Percentiles rank a stretch among this genome's conserved stretches.
Evolutionary conservation across 1,140 invertebrate species (phyloP).

Genomic region (Ptiloglossa arizonensis): DNA sequence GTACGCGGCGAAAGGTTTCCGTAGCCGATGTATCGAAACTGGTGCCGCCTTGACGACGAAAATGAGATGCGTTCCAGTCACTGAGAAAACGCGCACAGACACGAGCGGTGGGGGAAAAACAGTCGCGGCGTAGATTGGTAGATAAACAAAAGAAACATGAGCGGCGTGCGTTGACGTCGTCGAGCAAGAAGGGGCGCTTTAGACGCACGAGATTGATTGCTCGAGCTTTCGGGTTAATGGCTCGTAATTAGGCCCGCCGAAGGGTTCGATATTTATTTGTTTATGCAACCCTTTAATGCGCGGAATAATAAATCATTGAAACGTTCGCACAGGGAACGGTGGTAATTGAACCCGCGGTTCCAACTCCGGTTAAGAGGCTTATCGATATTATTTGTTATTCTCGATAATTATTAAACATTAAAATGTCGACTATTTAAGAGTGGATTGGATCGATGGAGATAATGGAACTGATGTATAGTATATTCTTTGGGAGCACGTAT

Average conservation of each 20-base stretch:
- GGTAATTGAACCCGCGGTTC: no score
- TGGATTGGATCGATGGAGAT: no score
- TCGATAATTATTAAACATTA: no score
- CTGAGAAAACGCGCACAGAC: constrained; percentile 2
- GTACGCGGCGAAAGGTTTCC: constrained; percentile 22
- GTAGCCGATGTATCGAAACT: constrained; percentile 33
- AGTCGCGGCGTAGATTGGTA: constrained; percentile 13
- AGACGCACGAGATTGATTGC: constrained; percentile 40
- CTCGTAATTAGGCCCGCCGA: constrained; percentile 39
- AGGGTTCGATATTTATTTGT: constrained; percentile 45
- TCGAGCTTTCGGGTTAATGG: constrained; percentile 45
- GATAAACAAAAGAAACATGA: constrained; percentile 34
- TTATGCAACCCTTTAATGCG: neutral
- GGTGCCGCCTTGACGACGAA: neutral
- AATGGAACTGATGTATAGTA: no score
- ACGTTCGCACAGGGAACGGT: no score
- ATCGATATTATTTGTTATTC: constrained; percentile 16
- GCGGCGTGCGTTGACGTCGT: neutral
- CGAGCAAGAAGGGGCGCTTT: constrained; percentile 2
- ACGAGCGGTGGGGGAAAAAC: neutral
- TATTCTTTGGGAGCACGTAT: no score
- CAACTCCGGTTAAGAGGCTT: neutral
- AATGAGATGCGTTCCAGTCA: constrained; percentile 16
- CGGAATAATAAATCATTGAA: constrained; percentile 9
- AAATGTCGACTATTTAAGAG: no score